Percentiles rank a stretch among this genome's conserved stretches.
Evolutionary conservation across 2,113 vertebrate genomes (phyloP).

Genomic region (Hiodon alosoides): DNA sequence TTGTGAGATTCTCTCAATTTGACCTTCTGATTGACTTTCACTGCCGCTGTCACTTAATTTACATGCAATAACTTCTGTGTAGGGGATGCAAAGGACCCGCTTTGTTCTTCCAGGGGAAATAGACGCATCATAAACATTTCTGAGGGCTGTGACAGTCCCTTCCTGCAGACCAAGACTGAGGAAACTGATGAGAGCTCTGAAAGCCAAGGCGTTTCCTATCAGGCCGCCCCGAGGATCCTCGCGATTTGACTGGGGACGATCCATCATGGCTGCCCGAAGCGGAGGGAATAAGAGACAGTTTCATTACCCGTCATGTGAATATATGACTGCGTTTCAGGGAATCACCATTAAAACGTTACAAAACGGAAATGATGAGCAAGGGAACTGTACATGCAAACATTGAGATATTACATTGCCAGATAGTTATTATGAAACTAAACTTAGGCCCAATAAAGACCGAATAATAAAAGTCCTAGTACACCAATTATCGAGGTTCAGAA

Average conservation of each 20-base stretch:
- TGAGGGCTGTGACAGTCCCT: slow-evolving; percentile 5
- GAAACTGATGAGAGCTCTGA: slow-evolving; percentile 10
- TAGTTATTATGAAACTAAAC: slow-evolving; percentile 25
- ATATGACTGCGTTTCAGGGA: slow-evolving; percentile 38
- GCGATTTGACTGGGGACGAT: slow-evolving; percentile 20
- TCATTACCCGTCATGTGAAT: slow-evolving; percentile 39
- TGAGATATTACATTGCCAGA: slow-evolving; percentile 20
- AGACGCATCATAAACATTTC: slow-evolving; percentile 11
- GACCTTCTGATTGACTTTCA: not conserved
- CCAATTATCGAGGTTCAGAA: no score
- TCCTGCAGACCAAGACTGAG: slow-evolving; percentile 10
- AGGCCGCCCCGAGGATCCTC: slow-evolving; percentile 9
- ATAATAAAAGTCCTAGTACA: slow-evolving; percentile 8
- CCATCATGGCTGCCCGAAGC: slow-evolving; percentile 30
- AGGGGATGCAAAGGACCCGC: slow-evolving; percentile 3
- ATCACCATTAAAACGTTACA: slow-evolving; percentile 32
- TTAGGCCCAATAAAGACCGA: slow-evolving; percentile 22
- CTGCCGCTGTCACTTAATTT: slow-evolving; percentile 8
- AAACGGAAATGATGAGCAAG: slow-evolving; percentile 30
- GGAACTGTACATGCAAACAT: slow-evolving; percentile 26
- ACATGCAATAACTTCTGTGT: slow-evolving; percentile 4
- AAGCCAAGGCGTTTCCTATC: slow-evolving; percentile 16
- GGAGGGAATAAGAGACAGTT: slow-evolving; percentile 29
- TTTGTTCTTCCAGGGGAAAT: not conserved
- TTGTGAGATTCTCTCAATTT: not conserved